Percentiles rank a stretch among this genome's conserved stretches.
phyloP scores from a whole-genome alignment of 2,888 invertebrate species.

The Scaeva pyrastri region DNA sequence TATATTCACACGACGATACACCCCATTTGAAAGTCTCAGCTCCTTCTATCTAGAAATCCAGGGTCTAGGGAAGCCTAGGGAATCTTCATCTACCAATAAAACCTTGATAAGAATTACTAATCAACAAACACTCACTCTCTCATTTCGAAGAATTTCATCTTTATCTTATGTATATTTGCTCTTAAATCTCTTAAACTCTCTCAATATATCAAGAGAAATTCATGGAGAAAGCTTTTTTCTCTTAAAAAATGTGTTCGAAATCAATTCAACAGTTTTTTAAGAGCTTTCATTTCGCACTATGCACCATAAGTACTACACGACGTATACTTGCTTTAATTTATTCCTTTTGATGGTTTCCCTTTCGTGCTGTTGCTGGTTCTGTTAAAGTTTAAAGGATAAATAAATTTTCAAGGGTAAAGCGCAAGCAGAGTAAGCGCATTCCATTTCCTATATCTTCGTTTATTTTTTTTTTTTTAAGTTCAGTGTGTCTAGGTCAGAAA shows the following conservation, averaged over 20 bases:
- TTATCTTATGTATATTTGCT: slow-evolving; percentile 32
- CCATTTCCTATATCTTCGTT: slow-evolving; percentile 22
- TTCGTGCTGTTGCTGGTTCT: background rate
- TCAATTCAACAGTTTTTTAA: slow-evolving; percentile 59
- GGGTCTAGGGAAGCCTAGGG: too few species aligned
- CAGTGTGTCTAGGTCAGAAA: slow-evolving; percentile 71
- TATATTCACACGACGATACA: too few species aligned
- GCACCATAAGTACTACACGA: background rate
- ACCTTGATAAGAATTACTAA: background rate
- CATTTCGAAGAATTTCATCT: background rate
- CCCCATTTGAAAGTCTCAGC: background rate
- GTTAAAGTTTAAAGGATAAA: slow-evolving; percentile 52
- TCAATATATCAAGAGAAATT: too few species aligned
- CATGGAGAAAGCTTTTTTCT: too few species aligned
- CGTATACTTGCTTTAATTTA: slow-evolving; percentile 47
- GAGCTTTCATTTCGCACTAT: slow-evolving; percentile 52
- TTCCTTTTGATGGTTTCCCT: slow-evolving; percentile 6
- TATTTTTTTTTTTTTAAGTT: slow-evolving; percentile 40
- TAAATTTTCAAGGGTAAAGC: slow-evolving; percentile 61
- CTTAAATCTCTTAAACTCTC: slow-evolving; percentile 41
- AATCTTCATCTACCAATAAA: background rate
- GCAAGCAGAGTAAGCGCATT: slow-evolving; percentile 56
- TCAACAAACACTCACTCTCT: background rate
- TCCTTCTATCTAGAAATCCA: background rate
- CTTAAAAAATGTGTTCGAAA: slow-evolving; percentile 21